A percentile compares a stretch with the other conserved stretches of the same genome.
Conservation (phyloP, 2,113 vertebrate species). For the Damaliscus lunatus region DNA sequence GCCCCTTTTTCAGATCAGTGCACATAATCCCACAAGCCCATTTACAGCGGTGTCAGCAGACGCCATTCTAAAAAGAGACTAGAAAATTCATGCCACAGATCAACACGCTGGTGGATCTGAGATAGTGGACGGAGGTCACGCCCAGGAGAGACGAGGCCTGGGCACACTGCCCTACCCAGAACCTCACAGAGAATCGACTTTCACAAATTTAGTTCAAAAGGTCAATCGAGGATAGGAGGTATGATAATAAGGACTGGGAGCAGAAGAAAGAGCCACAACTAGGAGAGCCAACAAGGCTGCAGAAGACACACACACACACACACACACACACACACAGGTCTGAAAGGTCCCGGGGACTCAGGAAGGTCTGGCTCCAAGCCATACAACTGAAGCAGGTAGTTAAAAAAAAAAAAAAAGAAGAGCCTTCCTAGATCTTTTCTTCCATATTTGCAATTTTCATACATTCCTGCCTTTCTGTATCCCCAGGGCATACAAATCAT, state of each 20-base stretch:
- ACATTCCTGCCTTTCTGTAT: not conserved
- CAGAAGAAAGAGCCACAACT: not conserved
- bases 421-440: not conserved
- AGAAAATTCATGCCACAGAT: not conserved
- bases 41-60: not conserved
- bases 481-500: constrained; percentile 57
- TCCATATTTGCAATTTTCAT: constrained; percentile 42
- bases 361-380: not conserved
- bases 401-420: not conserved
- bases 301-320: not conserved
- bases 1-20: not conserved
- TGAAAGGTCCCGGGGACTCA: too few species aligned
- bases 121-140: too few species aligned
- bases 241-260: not conserved
- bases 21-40: not conserved
- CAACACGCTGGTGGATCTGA: not conserved
- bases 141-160: not conserved
- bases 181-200: not conserved
- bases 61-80: not conserved
- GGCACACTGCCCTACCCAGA: not conserved
- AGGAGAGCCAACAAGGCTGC: not conserved
- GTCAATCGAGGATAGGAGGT: not conserved
- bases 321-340: not conserved
- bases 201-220: not conserved
- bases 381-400: not conserved